Conservation (phyloP, 2,113 vertebrate species). For the Pangasianodon gigas region DNA sequence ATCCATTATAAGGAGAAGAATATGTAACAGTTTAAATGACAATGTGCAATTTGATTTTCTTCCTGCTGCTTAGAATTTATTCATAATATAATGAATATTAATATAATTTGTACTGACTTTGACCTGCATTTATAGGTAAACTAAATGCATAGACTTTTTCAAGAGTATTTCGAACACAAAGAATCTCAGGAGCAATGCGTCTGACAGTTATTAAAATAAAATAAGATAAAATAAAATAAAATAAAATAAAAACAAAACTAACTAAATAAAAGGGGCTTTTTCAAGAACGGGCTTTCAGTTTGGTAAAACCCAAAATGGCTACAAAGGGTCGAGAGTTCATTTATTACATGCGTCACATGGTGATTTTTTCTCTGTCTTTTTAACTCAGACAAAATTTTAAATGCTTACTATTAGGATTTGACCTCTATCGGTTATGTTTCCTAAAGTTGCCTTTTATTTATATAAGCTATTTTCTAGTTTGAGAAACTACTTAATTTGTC, state of each 20-base stretch:
- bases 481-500: not conserved
- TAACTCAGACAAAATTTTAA: too few species aligned
- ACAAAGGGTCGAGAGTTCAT: not conserved
- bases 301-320: not conserved
- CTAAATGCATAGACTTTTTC: not conserved
- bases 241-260: not conserved
- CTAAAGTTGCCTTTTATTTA: not conserved
- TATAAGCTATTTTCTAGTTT: too few species aligned
- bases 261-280: not conserved
- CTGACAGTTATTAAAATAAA: not conserved
- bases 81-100: not conserved
- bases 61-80: not conserved
- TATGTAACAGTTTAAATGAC: not conserved
- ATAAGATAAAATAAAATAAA: not conserved
- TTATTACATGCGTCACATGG: not conserved
- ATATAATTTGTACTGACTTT: not conserved
- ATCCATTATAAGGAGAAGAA: not conserved
- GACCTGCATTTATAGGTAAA: not conserved
- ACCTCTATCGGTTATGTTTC: not conserved
- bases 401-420: too few species aligned
- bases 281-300: too few species aligned
- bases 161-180: not conserved
- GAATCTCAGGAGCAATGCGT: not conserved
- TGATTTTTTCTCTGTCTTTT: not conserved
- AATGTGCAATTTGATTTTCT: not conserved